Evolutionary conservation across 2,888 invertebrate genomes (phyloP).

Genomic region (Dascillus cervinus): DNA sequence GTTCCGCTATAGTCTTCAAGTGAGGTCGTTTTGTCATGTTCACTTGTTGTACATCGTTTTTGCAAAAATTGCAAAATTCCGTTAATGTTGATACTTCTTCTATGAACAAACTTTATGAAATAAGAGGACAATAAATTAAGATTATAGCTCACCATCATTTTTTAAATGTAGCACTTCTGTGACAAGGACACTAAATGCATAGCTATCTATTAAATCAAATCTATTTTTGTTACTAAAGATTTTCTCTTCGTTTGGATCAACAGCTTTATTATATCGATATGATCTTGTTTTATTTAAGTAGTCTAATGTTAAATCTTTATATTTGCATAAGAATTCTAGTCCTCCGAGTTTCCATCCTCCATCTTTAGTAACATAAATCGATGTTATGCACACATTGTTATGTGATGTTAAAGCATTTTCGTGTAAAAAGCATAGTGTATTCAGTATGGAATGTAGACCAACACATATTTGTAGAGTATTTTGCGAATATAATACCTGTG

Average conservation of each 20-base stretch:
- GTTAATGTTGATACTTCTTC: constrained; percentile 62
- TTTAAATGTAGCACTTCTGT: constrained; percentile 62
- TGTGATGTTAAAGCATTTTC: constrained; percentile 75
- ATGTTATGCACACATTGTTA: constrained; percentile 72
- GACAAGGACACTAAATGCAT: constrained; percentile 67
- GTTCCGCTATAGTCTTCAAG: constrained; percentile 57
- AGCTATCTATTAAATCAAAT: constrained; percentile 63
- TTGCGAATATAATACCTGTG: constrained; percentile 55
- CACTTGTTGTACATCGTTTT: constrained; percentile 57
- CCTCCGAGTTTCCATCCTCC: constrained; percentile 86
- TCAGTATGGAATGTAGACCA: constrained; percentile 72
- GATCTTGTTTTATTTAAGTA: constrained; percentile 61
- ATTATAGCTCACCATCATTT: constrained; percentile 50
- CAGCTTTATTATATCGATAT: constrained; percentile 59
- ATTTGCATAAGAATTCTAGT: constrained; percentile 69
- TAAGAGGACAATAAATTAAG: constrained; percentile 24
- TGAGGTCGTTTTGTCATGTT: constrained; percentile 59
- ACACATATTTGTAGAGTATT: constrained; percentile 76
- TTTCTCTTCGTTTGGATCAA: constrained; percentile 68
- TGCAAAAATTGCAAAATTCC: constrained; percentile 65
- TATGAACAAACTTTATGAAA: constrained; percentile 34
- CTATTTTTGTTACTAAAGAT: constrained; percentile 44
- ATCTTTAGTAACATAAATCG: constrained; percentile 75
- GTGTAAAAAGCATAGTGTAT: constrained; percentile 76
- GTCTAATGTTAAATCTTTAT: constrained; percentile 55